Conservation (phyloP, 2,797 vertebrate species). For the Oryzias sinensis region DNA sequence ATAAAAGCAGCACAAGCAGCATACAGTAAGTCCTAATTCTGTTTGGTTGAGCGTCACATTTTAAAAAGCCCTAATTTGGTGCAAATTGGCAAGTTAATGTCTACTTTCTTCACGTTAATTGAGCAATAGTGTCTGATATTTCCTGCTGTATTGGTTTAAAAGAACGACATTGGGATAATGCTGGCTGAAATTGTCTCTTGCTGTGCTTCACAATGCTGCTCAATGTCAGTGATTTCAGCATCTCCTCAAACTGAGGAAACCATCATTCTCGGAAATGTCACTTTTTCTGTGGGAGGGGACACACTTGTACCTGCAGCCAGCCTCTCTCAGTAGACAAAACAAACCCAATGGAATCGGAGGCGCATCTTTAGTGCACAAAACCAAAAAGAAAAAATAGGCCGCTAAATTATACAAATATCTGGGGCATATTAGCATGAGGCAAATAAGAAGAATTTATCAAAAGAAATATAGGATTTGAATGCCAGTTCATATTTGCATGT, state of each 20-base stretch:
- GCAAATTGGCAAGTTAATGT: conserved; percentile 38
- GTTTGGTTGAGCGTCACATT: conserved; percentile 29
- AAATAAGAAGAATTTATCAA: too few relatives aligned
- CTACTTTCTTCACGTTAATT: conserved; percentile 21
- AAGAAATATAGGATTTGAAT: too few relatives aligned
- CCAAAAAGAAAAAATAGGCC: background rate
- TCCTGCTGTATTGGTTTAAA: conserved; percentile 13
- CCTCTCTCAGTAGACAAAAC: conserved; percentile 6
- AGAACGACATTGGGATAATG: conserved; percentile 7
- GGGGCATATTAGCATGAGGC: too few relatives aligned
- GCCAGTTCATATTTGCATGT: too few relatives aligned
- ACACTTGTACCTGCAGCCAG: background rate
- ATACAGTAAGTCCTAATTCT: conserved; percentile 20
- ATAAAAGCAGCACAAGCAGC: conserved; percentile 37
- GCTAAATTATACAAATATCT: background rate
- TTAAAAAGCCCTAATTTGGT: conserved; percentile 42
- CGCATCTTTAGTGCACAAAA: background rate
- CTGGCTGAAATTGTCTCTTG: conserved; percentile 1
- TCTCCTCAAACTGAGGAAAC: conserved; percentile 13
- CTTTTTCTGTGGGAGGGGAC: background rate
- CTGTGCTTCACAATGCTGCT: conserved; percentile 2
- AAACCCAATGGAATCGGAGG: background rate
- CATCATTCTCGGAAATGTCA: conserved; percentile 16
- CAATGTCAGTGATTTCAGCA: conserved; percentile 23
- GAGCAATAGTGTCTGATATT: conserved; percentile 3